phyloP scores from a whole-genome alignment of 2,113 vertebrate genomes.

The Macheiramphus alcinus region DNA sequence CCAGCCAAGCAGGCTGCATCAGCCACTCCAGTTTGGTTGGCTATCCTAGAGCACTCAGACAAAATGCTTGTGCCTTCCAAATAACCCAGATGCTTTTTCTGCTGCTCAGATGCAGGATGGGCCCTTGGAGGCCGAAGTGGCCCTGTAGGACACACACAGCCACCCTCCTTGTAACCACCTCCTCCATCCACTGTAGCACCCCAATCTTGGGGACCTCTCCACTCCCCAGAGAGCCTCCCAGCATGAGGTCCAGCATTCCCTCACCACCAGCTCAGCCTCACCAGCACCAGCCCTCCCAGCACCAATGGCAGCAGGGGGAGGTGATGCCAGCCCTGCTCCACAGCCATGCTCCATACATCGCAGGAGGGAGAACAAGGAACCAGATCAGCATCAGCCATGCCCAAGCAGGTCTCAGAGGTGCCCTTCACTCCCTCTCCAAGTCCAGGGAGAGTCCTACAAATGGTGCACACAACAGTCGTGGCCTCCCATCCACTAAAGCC shows the following conservation, averaged over 20 bases:
- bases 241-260: neutral
- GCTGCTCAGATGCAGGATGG: neutral
- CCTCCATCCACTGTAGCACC: neutral
- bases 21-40: rapidly evolving
- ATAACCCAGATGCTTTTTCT: neutral
- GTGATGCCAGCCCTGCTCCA: neutral
- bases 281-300: neutral
- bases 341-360: rapidly evolving
- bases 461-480: rapidly evolving
- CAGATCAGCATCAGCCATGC: neutral
- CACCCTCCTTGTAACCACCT: neutral
- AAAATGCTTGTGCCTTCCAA: neutral
- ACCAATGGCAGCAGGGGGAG: neutral
- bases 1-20: neutral
- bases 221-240: neutral
- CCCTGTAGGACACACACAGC: too few species aligned
- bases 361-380: neutral
- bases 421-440: neutral
- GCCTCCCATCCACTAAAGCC: neutral
- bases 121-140: neutral
- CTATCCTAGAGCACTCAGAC: neutral
- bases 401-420: neutral
- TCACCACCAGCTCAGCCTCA: neutral
- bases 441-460: neutral
- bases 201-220: neutral